Base-by-base conservation (phyloP, 92 coral and sea anemone species). In the Epizoanthus ramosus region DNA sequence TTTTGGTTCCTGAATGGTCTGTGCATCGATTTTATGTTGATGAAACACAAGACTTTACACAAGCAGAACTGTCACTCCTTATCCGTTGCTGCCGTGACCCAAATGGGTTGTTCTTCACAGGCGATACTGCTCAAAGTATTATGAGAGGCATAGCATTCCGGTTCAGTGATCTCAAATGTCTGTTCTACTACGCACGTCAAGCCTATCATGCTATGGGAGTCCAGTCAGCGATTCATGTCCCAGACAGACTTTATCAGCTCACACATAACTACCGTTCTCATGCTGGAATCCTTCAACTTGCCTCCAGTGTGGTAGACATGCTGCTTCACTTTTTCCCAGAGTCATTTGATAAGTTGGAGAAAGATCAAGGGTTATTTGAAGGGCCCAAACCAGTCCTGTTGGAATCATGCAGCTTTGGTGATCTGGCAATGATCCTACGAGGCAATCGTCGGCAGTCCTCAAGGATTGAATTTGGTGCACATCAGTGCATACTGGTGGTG, bases 211-310 rank as follows among this genome's bases (percentile, higher is more conserved):
- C 88, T 7, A 41, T 85, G 12, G 88, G 88, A 28, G 52, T 85
- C 37, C 83, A 84, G 71, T 72, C 83, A 28, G 63, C 77, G 25
- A 74, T 84, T 47, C 83, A 24, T 16, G 97, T 92, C 18, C 98
- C 98, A 5, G 89, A 95, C 54, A 92, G 80, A 41, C 87, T 92
- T 19, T 92, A 95, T 81, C 97, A 95, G 80, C 91, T 95, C 47
- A 93, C 97, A 1, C 97, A 95, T 90, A 95, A 95, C 80, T 95
- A 95, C 80, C 94, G 98, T 58, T 95, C 98, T n/a, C 98, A 95
- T 80, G 92, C 95, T 2, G 98, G 98, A 28, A 95, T 95, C 83
- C 90, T 95, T 24, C 83, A 88, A 41, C 83, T 95, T n/a, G 98
- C 98, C 57, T 95, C 93, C 24, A 89, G 97, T 61, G 91, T 95